phyloP scores from a whole-genome alignment of 2,888 invertebrate species.

The Entomobrya proxima region DNA sequence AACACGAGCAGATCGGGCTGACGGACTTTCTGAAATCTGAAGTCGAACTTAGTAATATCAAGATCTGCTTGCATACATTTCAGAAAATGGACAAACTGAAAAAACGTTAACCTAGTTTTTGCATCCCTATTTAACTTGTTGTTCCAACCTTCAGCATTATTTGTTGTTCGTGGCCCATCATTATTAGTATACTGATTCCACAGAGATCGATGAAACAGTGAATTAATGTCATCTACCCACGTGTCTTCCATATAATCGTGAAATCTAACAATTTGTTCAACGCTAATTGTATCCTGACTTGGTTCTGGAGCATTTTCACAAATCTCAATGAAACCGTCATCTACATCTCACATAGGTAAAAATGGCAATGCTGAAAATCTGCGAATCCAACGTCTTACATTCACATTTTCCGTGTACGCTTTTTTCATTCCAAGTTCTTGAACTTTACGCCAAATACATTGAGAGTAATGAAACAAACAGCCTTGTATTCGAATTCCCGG shows the following conservation, averaged over 20 bases:
- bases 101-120: not conserved
- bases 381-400: not conserved
- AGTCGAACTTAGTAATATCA: not conserved
- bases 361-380: not conserved
- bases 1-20: no score
- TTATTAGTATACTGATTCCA: conserved; percentile 4
- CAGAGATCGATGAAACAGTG: not conserved
- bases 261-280: not conserved
- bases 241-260: no score
- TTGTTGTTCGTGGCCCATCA: not conserved
- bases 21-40: not conserved
- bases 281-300: not conserved
- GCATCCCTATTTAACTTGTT: not conserved
- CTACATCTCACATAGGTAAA: not conserved
- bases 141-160: conserved; percentile 13
- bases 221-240: no score
- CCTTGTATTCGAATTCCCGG: no score
- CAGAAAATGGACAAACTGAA: not conserved
- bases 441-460: no score
- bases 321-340: not conserved
- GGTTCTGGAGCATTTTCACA: not conserved
- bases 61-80: not conserved
- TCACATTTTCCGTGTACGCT: not conserved
- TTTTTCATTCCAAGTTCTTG: not conserved
- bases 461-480: no score